Base-by-base conservation (phyloP, 2,113 vertebrate genomes). In the Stercorarius parasiticus region DNA sequence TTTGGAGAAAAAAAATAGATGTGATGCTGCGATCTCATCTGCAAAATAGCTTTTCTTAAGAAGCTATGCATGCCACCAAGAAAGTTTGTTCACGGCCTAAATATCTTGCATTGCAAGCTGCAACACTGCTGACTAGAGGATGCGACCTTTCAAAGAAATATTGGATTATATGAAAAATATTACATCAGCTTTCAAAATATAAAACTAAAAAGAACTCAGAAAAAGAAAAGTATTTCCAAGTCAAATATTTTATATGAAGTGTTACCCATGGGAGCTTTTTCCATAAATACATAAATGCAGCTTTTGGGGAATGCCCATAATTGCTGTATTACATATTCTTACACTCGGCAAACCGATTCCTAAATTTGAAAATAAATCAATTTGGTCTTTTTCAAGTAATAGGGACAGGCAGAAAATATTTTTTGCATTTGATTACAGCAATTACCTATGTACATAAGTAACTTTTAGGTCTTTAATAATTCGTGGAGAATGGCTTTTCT, bases 241-340 rank as follows among this genome's bases (percentile, higher is more conserved):
- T 93, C 74, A 94, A 96, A 94, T 90, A 93, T 96, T 93, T 95
- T 34, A 93, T 77, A 85, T n/a, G 89, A 79, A 93, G 34, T 36
- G 49, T 52, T 95, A 76, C 92, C 85, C 87, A 8, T 4, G 78
- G 92, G 93, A 96, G 49, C 43, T 85, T 92, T 91, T 84, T 86
- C 88, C 88, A 94, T 92, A 95, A 96, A 92, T 92, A 83, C 66
- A 90, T 96, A 96, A 97, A 91, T n/a, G 58, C 93, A 91, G 84
- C 82, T 96, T 95, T 95, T 90, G 85, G 90, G 87, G 65, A 95
- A 95, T 96, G 93, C 93, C 91, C 69, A 15, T 97, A 96, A 91
- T 96, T 91, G 72, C 93, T 81, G 38, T n/a, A 66, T 95, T 95
- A 80, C 67, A 62, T 18, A 90, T 93, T 90, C 83, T 88, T 56